Conservation (phyloP, 1,140 invertebrate species). For the Zaprionus inermis region DNA sequence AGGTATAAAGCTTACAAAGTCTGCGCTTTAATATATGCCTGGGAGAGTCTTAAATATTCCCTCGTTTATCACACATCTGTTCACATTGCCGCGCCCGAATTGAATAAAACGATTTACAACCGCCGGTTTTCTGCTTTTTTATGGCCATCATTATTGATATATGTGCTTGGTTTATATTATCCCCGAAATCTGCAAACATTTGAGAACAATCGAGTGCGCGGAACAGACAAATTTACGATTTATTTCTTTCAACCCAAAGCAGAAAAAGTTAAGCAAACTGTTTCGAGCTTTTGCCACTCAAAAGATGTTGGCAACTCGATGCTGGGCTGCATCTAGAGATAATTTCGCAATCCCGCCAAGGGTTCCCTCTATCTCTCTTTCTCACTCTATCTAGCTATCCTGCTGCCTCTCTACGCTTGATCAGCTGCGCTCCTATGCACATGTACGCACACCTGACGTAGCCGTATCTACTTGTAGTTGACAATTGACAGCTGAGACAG, state of each 20-base stretch:
- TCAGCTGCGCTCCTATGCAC: not conserved
- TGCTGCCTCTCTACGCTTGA: not conserved
- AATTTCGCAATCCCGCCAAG: not conserved
- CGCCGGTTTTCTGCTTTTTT: not conserved
- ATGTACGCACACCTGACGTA: not conserved
- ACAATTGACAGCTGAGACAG: constrained; percentile 4
- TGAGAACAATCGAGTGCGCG: not conserved
- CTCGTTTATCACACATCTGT: constrained; percentile 6
- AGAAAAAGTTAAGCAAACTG: not conserved
- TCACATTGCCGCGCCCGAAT: not conserved
- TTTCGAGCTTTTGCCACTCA: not conserved
- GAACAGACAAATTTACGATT: constrained; percentile 2
- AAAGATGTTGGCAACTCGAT: not conserved
- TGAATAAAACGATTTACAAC: constrained; percentile 7
- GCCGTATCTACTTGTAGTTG: not conserved
- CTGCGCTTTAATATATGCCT: not conserved
- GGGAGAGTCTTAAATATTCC: not conserved
- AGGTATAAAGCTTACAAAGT: not conserved
- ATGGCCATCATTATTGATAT: constrained; percentile 8
- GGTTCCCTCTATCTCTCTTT: not conserved
- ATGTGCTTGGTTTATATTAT: not conserved
- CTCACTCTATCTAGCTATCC: not conserved
- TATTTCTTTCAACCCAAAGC: not conserved
- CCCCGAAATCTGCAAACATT: not conserved
- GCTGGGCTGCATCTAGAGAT: not conserved